Conservation (phyloP, 2,113 vertebrate species). For the Typhlomys cinereus region DNA sequence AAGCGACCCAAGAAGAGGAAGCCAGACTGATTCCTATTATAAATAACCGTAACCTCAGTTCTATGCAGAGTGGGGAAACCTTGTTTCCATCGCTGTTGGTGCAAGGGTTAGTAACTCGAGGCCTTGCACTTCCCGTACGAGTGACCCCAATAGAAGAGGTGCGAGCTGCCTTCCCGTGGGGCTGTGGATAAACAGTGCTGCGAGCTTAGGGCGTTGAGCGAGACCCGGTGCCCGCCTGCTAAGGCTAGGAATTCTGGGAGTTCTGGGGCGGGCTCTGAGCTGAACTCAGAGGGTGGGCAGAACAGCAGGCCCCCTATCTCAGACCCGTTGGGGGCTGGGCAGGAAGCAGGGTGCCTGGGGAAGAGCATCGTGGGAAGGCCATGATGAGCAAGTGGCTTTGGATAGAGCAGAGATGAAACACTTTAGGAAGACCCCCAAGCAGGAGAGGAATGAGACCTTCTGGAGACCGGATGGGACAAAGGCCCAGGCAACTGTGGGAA, state of each 20-base stretch:
- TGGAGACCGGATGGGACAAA: not conserved
- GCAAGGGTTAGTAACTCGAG: too few species aligned
- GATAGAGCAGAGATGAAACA: not conserved
- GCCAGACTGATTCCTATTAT: too few species aligned
- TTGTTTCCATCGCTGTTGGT: not conserved
- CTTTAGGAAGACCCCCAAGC: not conserved
- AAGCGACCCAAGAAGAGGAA: too few species aligned
- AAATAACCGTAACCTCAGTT: too few species aligned
- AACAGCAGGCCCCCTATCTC: not conserved
- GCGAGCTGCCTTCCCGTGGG: too few species aligned
- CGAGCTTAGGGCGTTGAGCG: not conserved
- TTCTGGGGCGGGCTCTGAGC: not conserved
- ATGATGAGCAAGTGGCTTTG: not conserved
- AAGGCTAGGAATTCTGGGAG: not conserved
- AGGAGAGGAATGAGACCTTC: not conserved
- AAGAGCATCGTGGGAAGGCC: not conserved
- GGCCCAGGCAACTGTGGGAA: not conserved
- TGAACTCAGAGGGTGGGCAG: not conserved
- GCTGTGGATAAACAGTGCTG: accelerated
- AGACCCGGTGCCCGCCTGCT: not conserved
- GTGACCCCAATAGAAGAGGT: not conserved
- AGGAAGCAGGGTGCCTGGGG: not conserved
- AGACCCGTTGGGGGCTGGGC: not conserved
- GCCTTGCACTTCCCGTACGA: too few species aligned
- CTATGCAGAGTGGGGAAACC: too few species aligned